Base-by-base conservation (phyloP, 2,888 invertebrate genomes). In the Zygaena filipendulae region DNA sequence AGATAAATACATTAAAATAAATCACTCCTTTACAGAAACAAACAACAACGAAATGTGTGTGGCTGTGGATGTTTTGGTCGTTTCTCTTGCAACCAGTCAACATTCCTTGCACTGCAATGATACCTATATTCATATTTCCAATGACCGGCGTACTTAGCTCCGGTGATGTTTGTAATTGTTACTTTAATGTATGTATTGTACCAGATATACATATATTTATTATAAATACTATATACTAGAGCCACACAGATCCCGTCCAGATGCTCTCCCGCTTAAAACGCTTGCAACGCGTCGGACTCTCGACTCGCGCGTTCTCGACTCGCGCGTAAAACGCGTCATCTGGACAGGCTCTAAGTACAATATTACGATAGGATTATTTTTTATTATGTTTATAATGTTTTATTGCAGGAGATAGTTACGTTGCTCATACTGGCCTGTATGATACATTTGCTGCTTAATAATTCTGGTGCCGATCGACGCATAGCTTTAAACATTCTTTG, bases 391-490 rank as follows among this genome's bases (percentile, higher is more conserved):
- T n/a, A n/a, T 9, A n/a, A 9, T 20, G 2, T 28, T 19, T 10
- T 10, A 25, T 64, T 66, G 18, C 51, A 72, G 71, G 69, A 70
- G 14, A 45, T 40, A 3, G 32, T 59, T 21, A 35, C 49, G 2
- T 32, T 72, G n/a, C 55, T 52, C 21, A 24, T 74, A 9, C 9
- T 69, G 13, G 35, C 39, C 2, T 49, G 54, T 4, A 66, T 68
- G 61, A 3, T 70, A 3, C 18, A 54, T 27, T 30, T 69, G 16
- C 29, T 67, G 7, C 23, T 66, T 4, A 74, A 71, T 26, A 63
- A 67, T 29, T 58, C 61, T 19, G 69, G 66, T 0, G 35, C 51
- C 0, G 72, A 72, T 42, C 56, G 59, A 21, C 67, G 72, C 2
- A 13, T 71, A 3, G 45, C 48, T 2, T 21, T 64, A 7, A 49